Evolutionary conservation across 1,140 invertebrate genomes (phyloP), one percentile per base, ranked within the genome.

Genomic region (Hormaphis cornu): DNA sequence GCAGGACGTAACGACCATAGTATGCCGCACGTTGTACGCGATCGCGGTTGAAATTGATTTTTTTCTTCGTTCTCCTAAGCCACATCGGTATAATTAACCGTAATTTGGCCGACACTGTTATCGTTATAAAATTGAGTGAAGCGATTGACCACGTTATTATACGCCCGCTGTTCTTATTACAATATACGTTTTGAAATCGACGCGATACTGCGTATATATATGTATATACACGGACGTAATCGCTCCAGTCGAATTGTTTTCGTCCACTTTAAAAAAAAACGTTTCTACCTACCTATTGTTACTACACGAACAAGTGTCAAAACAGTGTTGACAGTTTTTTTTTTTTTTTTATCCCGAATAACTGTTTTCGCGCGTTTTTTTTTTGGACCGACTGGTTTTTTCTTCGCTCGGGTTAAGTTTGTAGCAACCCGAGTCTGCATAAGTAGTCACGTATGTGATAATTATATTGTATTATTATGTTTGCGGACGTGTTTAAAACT

Each of bases 321-420:
- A n/a, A 40, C 14, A 37, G 8, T 58, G 26, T 58, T 58, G 54
- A 58, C 54, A 58, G 54, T 20, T 58, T 24, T 56, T 56, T 54
- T 50, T 50, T 26, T 50, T 37, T 58, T 22, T n/a, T n/a, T n/a
- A n/a, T 30, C 35, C 14, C n/a, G 24, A 58, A 58, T 37, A 40
- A 40, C 33, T 24, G 54, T 58, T 58, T 58, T 58, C 40, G 35
- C n/a, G n/a, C n/a, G n/a, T n/a, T n/a, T n/a, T 58, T 58, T 40
- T 8, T 58, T 40, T 14, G 14, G 22, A 58, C 16, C 5, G 7
- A 58, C n/a, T n/a, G n/a, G 7, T n/a, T 28, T 30, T 40, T 58
- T 24, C 24, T 58, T 58, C 5, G 20, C 1, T 56, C 14, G 12
- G 18, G 33, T 58, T 40, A 58, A 40, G 20, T 58, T n/a, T n/a